Base-by-base conservation (phyloP, 2,797 vertebrate genomes). In the Pogonophryne albipinna region DNA sequence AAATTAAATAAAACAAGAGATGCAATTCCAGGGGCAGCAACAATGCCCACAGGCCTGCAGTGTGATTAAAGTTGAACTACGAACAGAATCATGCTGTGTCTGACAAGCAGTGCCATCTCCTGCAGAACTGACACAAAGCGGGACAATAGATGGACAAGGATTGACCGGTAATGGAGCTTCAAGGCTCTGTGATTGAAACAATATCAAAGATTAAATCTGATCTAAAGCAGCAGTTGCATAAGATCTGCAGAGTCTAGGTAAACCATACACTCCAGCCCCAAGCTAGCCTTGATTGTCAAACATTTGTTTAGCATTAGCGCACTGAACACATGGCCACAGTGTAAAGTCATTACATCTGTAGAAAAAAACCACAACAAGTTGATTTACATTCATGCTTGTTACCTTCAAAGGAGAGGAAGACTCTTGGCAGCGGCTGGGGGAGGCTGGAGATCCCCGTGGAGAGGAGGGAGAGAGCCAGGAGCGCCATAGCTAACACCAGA, bases 401-500 rank as follows among this genome's bases (percentile, higher is more conserved):
- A 96, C 95, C 95, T 89, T 94, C 92, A 69, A 95, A 95, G 57
- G 94, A 71, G 34, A 95, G 92, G 86, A 95, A 92, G 84, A 96
- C 90, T 88, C 95, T 92, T 5, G 95, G 94, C 82, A 85, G 85
- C 8, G 94, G 94, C 41, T 92, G 94, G 10, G 85, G 78, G 65
- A 95, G 73, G 78, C 91, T 66, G 82, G 65, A 90, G 63, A 81
- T 80, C 17, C 79, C 74, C 52, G 77, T 65, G 84, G 86, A 67
- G 80, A 92, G 75, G 45, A 94, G 58, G 42, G 60, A 64, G 60
- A 93, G 64, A 69, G 87, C 82, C 80, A 93, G 85, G 60, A 90
- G 81, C 9, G 62, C 65, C 82, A 79, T 44, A 1, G 71, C 76
- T 17, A 51, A 82, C 80, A 71, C 82, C 88, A 80, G 82, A 76